Conservation (phyloP, 2,113 vertebrate species). For the Rostratula benghalensis region DNA sequence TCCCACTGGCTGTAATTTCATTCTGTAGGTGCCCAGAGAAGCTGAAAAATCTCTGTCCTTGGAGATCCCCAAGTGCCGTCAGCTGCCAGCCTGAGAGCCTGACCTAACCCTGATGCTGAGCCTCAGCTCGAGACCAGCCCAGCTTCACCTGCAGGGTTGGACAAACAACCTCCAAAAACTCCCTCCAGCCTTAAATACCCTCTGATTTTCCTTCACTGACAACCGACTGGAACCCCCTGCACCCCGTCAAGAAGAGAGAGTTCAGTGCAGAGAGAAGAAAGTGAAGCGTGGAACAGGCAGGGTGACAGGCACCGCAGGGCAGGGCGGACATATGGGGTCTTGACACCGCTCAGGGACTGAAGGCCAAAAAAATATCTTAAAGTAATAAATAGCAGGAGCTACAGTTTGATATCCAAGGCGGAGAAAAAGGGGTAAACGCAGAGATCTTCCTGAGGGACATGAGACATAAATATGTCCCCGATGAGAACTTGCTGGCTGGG, state of each 20-base stretch:
- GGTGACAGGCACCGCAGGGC: background rate
- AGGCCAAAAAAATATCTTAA: background rate
- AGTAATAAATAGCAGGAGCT: background rate
- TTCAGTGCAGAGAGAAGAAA: background rate
- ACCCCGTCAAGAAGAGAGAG: background rate
- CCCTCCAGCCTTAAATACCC: background rate
- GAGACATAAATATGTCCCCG: background rate
- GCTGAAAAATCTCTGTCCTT: background rate
- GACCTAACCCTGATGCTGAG: background rate
- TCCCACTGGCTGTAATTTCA: background rate
- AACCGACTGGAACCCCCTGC: background rate
- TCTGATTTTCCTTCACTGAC: background rate
- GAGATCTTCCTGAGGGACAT: background rate
- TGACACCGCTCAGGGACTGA: background rate
- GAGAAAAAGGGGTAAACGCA: background rate
- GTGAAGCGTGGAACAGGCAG: background rate
- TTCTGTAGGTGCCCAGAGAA: background rate
- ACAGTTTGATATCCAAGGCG: background rate
- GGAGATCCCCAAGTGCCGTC: background rate
- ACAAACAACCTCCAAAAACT: background rate
- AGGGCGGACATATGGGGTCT: accelerated
- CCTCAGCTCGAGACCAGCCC: background rate
- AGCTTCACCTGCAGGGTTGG: background rate
- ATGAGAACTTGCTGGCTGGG: background rate
- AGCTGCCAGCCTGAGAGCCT: background rate